Percentiles rank a stretch among this genome's conserved stretches.
Conservation (phyloP, 1,140 invertebrate species). For the Drosophila chauvacae region DNA sequence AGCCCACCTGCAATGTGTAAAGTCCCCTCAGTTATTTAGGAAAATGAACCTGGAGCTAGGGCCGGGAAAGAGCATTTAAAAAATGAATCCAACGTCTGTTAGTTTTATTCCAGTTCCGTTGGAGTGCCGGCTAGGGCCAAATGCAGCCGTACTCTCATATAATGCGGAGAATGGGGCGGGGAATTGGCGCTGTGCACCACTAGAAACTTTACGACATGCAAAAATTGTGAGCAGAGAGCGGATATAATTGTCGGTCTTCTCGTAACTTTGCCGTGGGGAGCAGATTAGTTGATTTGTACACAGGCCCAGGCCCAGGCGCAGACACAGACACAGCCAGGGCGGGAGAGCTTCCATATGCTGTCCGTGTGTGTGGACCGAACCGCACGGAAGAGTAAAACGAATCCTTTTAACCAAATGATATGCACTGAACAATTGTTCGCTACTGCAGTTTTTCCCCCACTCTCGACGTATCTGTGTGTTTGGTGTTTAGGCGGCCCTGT, state of each 20-base stretch:
- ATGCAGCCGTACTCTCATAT: constrained; percentile 23
- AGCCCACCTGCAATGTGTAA: background rate
- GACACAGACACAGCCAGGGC: constrained; percentile 16
- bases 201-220: constrained; percentile 82
- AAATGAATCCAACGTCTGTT: constrained; percentile 34
- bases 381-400: constrained; percentile 72
- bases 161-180: constrained; percentile 4
- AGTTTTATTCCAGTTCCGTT: constrained; percentile 39
- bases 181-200: constrained; percentile 63
- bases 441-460: constrained; percentile 43
- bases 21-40: background rate
- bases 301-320: constrained; percentile 19
- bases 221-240: constrained; percentile 82
- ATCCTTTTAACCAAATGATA: constrained; percentile 82
- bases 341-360: background rate
- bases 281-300: constrained; percentile 81
- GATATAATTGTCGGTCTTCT: constrained; percentile 83
- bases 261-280: constrained; percentile 82
- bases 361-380: constrained; percentile 25
- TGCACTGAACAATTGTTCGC: constrained; percentile 79
- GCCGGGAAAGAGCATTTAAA: constrained; percentile 38
- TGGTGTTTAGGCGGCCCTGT: constrained; percentile 19
- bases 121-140: constrained; percentile 42
- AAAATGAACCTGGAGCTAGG: background rate
- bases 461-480: constrained; percentile 16